A percentile compares a stretch with the other conserved stretches of the same genome.
Conservation (phyloP, 2,888 invertebrate species). For the Ormyrus rosae region DNA sequence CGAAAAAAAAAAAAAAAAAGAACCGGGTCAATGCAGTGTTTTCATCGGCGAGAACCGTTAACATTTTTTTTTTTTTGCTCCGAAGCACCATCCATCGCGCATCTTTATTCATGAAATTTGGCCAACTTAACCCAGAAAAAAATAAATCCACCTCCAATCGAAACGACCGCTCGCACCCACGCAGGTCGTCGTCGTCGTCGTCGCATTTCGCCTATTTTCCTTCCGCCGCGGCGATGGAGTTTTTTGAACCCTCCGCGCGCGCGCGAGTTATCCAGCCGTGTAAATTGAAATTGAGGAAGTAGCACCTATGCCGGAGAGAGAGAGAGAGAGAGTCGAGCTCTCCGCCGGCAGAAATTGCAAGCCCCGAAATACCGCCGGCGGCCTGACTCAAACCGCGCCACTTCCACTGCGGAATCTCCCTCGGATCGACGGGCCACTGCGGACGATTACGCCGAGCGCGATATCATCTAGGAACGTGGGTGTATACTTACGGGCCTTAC, state of each 20-base stretch:
- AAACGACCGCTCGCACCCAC: too few species aligned
- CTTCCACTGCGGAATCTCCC: slow-evolving; percentile 39
- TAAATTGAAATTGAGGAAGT: slow-evolving; percentile 44
- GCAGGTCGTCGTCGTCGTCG: too few species aligned
- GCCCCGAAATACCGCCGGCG: slow-evolving; percentile 44
- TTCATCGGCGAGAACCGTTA: slow-evolving; percentile 30
- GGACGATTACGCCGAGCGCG: not conserved
- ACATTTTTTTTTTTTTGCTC: slow-evolving; percentile 10
- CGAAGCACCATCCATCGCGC: not conserved
- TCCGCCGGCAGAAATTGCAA: slow-evolving; percentile 43
- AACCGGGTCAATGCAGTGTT: slow-evolving; percentile 35
- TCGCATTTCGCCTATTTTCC: too few species aligned
- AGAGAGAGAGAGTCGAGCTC: not conserved
- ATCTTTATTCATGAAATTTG: slow-evolving; percentile 24
- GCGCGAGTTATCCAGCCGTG: slow-evolving; percentile 32
- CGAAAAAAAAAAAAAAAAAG: slow-evolving; percentile 16
- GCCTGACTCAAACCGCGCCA: slow-evolving; percentile 52
- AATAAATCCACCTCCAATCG: too few species aligned
- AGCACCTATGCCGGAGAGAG: not conserved
- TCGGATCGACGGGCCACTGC: not conserved
- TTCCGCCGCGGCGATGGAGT: slow-evolving; percentile 4
- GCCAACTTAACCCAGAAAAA: too few species aligned
- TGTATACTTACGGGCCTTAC: too few species aligned
- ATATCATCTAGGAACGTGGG: not conserved
- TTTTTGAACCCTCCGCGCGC: slow-evolving; percentile 27